Evolutionary conservation across 2,113 vertebrate genomes (phyloP), one percentile per base, ranked within the genome.

Genomic region (Indicator indicator): DNA sequence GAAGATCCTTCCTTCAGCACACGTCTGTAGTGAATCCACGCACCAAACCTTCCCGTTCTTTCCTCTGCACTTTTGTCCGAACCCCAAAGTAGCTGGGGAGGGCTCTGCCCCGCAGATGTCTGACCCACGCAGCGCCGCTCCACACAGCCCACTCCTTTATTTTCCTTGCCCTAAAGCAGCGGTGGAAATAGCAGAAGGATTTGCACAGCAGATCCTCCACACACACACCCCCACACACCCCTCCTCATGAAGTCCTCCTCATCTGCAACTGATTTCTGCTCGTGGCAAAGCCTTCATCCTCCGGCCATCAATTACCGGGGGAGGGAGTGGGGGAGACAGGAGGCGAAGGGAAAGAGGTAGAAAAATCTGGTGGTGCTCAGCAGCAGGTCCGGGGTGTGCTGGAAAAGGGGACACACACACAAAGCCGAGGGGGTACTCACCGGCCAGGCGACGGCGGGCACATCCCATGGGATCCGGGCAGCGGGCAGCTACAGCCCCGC

Each of bases 191-290:
- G 58, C 32, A 91, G 12, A 74, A 81, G 4, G 69, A 42, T 21
- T 21, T 28, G 68, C 74, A n/a, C 73, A 32, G 89, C 88, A 17
- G 76, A 86, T 60, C 77, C 17, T 58, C 88, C 56, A 44, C 40
- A 52, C 50, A 24, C 23, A 27, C 54, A 52, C 26, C 14, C 42
- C 42, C 42, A 42, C 42, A 44, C 42, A 44, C 42, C 42, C 42
- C 42, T 6, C 64, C 30, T 44, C 32, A 11, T 7, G 3, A 46
- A 83, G 67, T 48, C 73, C 21, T 12, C 81, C 88, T 91, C 95
- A 91, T 95, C 96, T 95, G 96, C 78, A 83, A 87, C 44, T 24
- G 14, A 93, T 96, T 94, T 77, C 80, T 91, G 62, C 77, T 88
- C 88, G 52, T 13, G 85, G 82, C 84, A 10, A 84, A 67, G 77